A percentile compares a stretch with the other conserved stretches of the same genome.
Evolutionary conservation across 2,888 invertebrate genomes (phyloP).

Genomic region (Conops quadrifasciatus): DNA sequence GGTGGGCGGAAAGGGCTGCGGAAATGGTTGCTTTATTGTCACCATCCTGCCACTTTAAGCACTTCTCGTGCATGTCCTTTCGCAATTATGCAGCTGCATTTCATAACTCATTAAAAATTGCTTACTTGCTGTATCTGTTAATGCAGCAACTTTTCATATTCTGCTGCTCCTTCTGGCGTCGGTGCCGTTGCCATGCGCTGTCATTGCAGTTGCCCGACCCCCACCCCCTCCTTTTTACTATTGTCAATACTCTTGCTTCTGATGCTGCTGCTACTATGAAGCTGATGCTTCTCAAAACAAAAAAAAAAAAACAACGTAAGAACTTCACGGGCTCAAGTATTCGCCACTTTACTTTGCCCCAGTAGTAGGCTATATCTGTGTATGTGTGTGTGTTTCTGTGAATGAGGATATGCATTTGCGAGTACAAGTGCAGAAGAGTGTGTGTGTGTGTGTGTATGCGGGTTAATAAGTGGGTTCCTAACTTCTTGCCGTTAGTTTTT

Average conservation of each 20-base stretch:
- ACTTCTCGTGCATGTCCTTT: constrained; percentile 27
- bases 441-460: constrained; percentile 18
- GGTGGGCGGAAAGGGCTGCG: neutral
- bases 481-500: constrained; percentile 39
- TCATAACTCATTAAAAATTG: constrained; percentile 36
- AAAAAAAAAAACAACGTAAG: constrained; percentile 37
- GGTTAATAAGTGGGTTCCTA: constrained; percentile 1
- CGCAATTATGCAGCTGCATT: constrained; percentile 35
- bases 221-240: no score
- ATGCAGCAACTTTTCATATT: constrained; percentile 29
- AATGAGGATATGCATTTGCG: no score
- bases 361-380: constrained; percentile 13
- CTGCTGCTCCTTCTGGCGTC: constrained; percentile 4
- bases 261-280: no score
- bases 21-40: neutral
- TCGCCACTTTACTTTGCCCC: neutral
- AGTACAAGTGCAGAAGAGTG: neutral
- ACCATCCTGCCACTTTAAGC: neutral
- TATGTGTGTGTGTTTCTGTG: constrained; percentile 9
- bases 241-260: no score
- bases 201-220: no score
- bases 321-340: neutral
- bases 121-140: constrained; percentile 31
- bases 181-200: no score
- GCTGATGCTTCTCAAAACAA: constrained; percentile 27